Evolutionary conservation across 2,113 vertebrate genomes (phyloP).

Genomic region (Channa maculata): DNA sequence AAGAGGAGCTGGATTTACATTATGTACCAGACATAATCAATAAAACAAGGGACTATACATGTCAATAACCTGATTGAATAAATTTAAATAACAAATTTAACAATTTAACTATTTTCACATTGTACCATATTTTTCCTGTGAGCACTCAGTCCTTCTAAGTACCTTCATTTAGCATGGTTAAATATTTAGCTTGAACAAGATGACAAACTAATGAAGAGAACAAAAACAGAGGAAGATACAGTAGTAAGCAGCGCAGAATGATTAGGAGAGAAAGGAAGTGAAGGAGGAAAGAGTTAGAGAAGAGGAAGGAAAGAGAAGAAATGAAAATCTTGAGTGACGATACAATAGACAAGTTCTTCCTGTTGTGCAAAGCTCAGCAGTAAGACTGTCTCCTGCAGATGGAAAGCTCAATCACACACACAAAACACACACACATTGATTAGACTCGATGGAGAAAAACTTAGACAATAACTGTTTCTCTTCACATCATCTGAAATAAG

Average conservation of each 20-base stretch:
- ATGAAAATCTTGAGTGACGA: conserved; percentile 23
- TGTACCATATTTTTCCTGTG: neutral
- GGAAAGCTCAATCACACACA: conserved; percentile 1
- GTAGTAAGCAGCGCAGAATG: neutral
- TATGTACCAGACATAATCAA: conserved; percentile 43
- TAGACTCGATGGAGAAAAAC: neutral
- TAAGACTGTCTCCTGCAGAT: conserved; percentile 14
- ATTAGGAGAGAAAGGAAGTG: neutral
- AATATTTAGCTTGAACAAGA: neutral
- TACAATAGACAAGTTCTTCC: conserved; percentile 48
- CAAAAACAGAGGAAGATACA: neutral
- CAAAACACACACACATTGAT: conserved; percentile 1
- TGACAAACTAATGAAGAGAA: neutral
- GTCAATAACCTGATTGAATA: conserved; percentile 26
- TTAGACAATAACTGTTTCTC: conserved; percentile 39
- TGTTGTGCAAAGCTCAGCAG: conserved; percentile 51
- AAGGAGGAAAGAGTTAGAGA: neutral
- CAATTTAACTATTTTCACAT: conserved; percentile 24
- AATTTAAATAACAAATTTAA: conserved; percentile 28
- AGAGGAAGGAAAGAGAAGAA: neutral
- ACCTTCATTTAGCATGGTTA: no score
- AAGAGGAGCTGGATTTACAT: neutral
- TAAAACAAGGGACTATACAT: conserved; percentile 27
- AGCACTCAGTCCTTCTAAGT: no score
- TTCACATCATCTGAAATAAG: conserved; percentile 56